Evolutionary conservation across 30 jellyfish, hydroid and myxozoan species (phyloP).

Genomic region (Mastigias papua): DNA sequence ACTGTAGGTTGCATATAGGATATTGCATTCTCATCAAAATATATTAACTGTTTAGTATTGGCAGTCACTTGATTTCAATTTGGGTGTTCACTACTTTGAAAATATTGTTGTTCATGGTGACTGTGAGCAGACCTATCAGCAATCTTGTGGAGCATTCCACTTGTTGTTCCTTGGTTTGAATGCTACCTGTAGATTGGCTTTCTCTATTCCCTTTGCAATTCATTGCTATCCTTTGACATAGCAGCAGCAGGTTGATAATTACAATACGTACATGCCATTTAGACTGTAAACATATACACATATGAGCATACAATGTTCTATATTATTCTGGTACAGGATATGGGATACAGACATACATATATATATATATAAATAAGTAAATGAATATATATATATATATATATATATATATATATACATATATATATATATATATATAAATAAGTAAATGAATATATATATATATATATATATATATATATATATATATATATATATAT

Average conservation of each 20-base stretch:
- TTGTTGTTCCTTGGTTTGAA: background rate
- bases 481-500: too few relatives aligned
- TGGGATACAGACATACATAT: background rate
- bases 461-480: too few relatives aligned
- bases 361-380: too few relatives aligned
- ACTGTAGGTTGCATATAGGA: background rate
- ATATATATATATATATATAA: too few relatives aligned
- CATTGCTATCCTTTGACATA: background rate
- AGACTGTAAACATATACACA: too few relatives aligned
- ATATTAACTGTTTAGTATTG: background rate
- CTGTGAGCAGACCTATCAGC: background rate
- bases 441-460: too few relatives aligned
- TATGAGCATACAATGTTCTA: background rate
- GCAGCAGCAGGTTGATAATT: constrained; percentile 19
- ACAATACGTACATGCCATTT: background rate
- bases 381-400: too few relatives aligned
- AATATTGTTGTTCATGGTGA: background rate
- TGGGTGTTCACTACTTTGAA: background rate
- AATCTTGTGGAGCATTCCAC: background rate
- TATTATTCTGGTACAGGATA: background rate
- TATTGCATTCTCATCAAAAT: background rate
- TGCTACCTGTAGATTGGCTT: background rate
- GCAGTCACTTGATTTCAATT: background rate
- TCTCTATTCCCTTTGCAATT: background rate
- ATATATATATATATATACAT: too few relatives aligned